Evolutionary conservation across 2,113 vertebrate genomes (phyloP).

Genomic region (Microtus oregoni): DNA sequence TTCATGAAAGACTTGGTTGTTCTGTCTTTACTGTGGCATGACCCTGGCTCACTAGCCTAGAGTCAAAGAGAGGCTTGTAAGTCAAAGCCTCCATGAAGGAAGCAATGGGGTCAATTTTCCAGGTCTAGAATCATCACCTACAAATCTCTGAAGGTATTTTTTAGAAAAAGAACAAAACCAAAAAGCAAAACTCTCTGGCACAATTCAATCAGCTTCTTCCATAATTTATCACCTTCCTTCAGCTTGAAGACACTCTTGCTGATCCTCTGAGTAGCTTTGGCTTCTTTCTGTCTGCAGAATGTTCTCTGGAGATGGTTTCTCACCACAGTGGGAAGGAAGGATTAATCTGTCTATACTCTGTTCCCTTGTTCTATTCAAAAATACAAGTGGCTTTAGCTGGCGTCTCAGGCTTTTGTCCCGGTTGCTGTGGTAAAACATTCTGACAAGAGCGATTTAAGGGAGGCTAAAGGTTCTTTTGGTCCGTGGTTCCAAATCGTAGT

Average conservation of each 20-base stretch:
- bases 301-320: background rate
- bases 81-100: conserved; percentile 14
- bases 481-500: background rate
- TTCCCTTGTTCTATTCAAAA: background rate
- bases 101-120: conserved; percentile 43
- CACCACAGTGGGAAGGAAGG: background rate
- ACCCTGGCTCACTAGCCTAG: background rate
- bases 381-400: background rate
- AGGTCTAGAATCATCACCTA: conserved; percentile 51
- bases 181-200: conserved; percentile 9
- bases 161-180: background rate
- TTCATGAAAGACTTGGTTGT: background rate
- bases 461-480: background rate
- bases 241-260: conserved; percentile 1
- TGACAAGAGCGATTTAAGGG: background rate
- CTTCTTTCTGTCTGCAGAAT: background rate
- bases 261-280: background rate
- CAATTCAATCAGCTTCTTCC: background rate
- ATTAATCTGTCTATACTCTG: background rate
- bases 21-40: conserved; percentile 31
- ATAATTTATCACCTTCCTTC: conserved; percentile 32
- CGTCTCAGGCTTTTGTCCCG: background rate
- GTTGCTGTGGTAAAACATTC: background rate
- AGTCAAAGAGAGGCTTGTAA: conserved; percentile 8
- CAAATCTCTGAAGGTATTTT: conserved; percentile 62